These are phyloP conservation scores for Mythimna impura DNA, from an alignment of 2,888 invertebrate genomes.

Conservation along the genomic window DNA sequence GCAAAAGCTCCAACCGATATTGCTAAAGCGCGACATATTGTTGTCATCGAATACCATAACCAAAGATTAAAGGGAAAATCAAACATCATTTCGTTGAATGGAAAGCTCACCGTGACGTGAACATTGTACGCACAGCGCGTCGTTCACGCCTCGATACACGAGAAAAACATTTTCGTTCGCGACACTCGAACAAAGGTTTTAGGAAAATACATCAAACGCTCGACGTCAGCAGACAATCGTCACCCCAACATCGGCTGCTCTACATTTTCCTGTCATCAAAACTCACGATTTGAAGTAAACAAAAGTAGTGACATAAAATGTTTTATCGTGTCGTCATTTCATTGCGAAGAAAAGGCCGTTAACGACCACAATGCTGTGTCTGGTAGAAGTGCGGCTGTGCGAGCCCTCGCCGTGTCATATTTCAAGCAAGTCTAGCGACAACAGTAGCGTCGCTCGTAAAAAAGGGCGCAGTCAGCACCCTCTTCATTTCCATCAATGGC, in stretches of 20 bases:
- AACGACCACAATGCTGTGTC: constrained; percentile 71
- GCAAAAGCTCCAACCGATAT: constrained; percentile 39
- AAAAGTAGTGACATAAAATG: constrained; percentile 84
- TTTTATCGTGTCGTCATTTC: constrained; percentile 79
- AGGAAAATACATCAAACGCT: constrained; percentile 73
- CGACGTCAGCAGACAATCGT: constrained; percentile 71
- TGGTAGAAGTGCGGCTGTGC: constrained; percentile 50
- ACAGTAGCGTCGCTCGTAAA: constrained; percentile 79
- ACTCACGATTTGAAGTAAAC: constrained; percentile 81
- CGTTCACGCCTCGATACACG: constrained; percentile 45
- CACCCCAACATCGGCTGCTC: constrained; percentile 65
- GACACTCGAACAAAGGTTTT: constrained; percentile 68
- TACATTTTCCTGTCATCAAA: constrained; percentile 74
- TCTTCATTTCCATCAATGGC: constrained; percentile 73
- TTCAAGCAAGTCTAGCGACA: constrained; percentile 81
- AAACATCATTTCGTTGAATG: constrained; percentile 53
- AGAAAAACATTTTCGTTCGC: constrained; percentile 65
- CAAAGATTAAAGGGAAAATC: constrained; percentile 55
- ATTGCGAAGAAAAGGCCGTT: constrained; percentile 67
- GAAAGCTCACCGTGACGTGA: constrained; percentile 42
- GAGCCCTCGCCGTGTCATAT: constrained; percentile 78
- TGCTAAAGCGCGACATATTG: constrained; percentile 39
- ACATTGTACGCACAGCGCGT: constrained; percentile 31
- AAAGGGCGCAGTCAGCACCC: constrained; percentile 78
- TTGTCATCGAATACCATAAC: constrained; percentile 47